These are phyloP conservation scores for Bos javanicus DNA, from an alignment of 2,113 vertebrate species.

Conservation along the genomic window DNA sequence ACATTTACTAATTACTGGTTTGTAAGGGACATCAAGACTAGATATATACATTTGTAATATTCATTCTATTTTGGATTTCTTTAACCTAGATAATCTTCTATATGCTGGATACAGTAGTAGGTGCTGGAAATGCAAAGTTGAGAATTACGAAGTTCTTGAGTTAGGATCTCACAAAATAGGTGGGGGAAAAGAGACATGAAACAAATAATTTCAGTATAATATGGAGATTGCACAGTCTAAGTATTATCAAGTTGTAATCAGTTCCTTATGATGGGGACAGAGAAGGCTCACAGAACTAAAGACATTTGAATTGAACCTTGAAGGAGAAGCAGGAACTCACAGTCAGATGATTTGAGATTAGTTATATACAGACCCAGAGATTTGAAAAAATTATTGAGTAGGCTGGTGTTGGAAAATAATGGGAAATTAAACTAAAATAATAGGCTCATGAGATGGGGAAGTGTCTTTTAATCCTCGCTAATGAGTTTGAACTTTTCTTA, in stretches of 20 bases:
- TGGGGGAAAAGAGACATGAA: not conserved
- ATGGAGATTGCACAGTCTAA: not conserved
- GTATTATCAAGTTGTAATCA: not conserved
- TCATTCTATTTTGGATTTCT: not conserved
- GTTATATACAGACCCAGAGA: not conserved
- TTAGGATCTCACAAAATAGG: not conserved
- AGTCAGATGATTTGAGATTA: not conserved
- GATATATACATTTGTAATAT: not conserved
- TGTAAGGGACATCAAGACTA: not conserved
- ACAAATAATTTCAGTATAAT: not conserved
- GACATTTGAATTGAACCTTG: not conserved
- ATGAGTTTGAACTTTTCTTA: not conserved
- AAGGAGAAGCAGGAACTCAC: not conserved
- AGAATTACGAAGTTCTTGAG: not conserved
- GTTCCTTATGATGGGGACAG: not conserved
- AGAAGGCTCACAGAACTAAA: not conserved
- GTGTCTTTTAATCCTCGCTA: not conserved
- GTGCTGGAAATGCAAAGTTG: not conserved
- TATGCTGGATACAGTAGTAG: not conserved
- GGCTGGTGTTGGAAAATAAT: not conserved
- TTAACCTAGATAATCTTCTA: not conserved
- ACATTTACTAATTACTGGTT: not conserved
- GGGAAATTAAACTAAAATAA: not conserved
- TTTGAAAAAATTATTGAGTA: not conserved
- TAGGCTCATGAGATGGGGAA: not conserved